Conservation (phyloP, 1,140 invertebrate species). For the Drosophila fuyamai region DNA sequence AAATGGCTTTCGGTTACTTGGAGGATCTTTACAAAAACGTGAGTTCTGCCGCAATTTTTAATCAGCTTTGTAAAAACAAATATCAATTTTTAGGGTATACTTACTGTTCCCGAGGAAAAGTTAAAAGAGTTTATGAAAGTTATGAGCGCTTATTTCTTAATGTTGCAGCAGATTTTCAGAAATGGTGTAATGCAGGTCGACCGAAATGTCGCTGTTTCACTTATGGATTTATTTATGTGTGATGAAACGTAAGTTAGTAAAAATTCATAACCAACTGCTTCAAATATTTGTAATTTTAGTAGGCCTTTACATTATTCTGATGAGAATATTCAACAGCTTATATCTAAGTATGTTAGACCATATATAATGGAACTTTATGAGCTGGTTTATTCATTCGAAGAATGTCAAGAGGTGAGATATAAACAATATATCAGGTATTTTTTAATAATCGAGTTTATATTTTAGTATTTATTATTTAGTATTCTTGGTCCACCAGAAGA, state of each 20-base stretch:
- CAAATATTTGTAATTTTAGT: conserved; percentile 13
- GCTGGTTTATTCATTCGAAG: conserved; percentile 33
- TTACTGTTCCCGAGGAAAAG: conserved; percentile 13
- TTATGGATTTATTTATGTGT: conserved; percentile 32
- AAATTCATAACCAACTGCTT: not conserved
- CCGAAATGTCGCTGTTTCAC: conserved; percentile 8
- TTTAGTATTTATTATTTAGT: conserved; percentile 15
- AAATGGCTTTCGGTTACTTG: conserved; percentile 29
- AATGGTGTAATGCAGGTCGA: conserved; percentile 18
- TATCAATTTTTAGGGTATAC: conserved; percentile 18
- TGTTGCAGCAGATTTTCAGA: conserved; percentile 47
- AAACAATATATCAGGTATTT: not conserved
- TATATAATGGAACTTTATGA: conserved; percentile 27
- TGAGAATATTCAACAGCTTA: conserved; percentile 12
- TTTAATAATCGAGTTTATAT: not conserved
- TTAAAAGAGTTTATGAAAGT: conserved; percentile 37
- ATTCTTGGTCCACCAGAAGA: not conserved
- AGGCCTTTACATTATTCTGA: not conserved
- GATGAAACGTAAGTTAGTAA: conserved; percentile 25
- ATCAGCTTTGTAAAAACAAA: not conserved
- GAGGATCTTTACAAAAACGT: conserved; percentile 31
- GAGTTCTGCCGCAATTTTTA: not conserved
- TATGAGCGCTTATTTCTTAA: conserved; percentile 28
- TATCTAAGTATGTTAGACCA: conserved; percentile 35
- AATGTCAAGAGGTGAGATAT: conserved; percentile 47